Conservation (phyloP, 2,113 vertebrate species). For the Emydocephalus ijimae region DNA sequence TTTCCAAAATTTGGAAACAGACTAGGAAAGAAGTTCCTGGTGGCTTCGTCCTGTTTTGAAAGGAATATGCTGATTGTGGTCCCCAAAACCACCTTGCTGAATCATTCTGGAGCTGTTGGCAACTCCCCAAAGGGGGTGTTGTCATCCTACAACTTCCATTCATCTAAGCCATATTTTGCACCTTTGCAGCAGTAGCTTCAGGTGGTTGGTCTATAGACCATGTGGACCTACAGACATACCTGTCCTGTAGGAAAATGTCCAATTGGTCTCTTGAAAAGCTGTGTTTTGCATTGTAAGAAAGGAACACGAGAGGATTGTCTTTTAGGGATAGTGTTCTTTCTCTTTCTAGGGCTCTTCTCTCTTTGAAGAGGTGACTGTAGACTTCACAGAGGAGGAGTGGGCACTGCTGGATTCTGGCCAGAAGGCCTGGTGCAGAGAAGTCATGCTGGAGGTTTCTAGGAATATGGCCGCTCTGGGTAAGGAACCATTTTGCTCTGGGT, state of each 20-base stretch:
- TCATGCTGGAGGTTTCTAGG: background rate
- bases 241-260: background rate
- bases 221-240: background rate
- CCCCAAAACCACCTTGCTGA: background rate
- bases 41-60: background rate
- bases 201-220: background rate
- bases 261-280: background rate
- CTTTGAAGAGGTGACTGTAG: background rate
- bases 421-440: background rate
- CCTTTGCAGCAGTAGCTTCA: background rate
- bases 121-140: background rate
- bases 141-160: background rate
- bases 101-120: background rate
- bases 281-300: background rate
- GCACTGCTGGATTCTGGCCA: background rate
- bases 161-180: background rate
- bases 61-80: background rate
- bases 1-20: background rate
- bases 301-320: background rate
- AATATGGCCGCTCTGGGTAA: background rate
- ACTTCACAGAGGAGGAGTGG: background rate
- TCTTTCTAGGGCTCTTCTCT: background rate
- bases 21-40: background rate
- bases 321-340: background rate
- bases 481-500: background rate